Evolutionary conservation across 2,888 invertebrate genomes (phyloP).

Genomic region (Pollenia angustigena): DNA sequence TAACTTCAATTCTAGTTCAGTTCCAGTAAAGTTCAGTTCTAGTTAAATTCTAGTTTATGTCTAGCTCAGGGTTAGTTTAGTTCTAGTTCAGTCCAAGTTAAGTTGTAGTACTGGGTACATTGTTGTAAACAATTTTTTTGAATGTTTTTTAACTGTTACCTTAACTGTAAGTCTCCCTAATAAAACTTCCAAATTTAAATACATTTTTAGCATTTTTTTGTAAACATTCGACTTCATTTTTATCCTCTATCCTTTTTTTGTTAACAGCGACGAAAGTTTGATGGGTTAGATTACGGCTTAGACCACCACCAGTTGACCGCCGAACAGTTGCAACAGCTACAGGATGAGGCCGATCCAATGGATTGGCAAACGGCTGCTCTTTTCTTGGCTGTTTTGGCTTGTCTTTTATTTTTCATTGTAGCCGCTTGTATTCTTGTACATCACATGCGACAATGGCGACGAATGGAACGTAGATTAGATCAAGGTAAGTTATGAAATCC

Average conservation of each 20-base stretch:
- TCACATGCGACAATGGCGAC: constrained; percentile 92
- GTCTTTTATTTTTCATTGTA: constrained; percentile 91
- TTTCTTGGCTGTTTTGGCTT: constrained; percentile 90
- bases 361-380: constrained; percentile 91
- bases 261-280: constrained; percentile 82
- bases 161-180: constrained; percentile 1
- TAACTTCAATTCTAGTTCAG: no score
- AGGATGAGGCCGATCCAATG: constrained; percentile 84
- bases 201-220: constrained; percentile 40
- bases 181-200: background rate
- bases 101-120: no score
- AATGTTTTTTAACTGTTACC: background rate
- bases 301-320: constrained; percentile 80
- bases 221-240: background rate
- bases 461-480: constrained; percentile 90
- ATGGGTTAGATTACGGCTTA: constrained; percentile 74
- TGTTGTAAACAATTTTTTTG: background rate
- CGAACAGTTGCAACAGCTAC: constrained; percentile 81
- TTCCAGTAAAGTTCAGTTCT: no score
- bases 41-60: no score
- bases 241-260: constrained; percentile 26
- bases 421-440: constrained; percentile 91
- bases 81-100: no score
- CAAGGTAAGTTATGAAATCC: constrained; percentile 86
- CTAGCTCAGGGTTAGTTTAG: no score